Evolutionary conservation across 2,113 vertebrate species (phyloP).

Genomic region (Callipepla californica): DNA sequence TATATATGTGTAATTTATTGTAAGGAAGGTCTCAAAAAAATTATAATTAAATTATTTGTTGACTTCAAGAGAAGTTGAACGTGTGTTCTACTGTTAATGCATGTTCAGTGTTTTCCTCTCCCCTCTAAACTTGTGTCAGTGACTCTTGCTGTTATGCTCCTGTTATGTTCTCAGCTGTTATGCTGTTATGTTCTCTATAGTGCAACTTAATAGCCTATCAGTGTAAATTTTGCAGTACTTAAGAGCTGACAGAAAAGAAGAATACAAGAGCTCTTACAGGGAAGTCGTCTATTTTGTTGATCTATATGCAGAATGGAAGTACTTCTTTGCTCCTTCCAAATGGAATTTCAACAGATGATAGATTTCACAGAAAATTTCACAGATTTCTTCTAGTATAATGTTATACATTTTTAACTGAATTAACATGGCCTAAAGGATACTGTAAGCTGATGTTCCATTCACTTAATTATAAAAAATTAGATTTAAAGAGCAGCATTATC

Average conservation of each 20-base stretch:
- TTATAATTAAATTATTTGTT: background rate
- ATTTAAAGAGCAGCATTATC: background rate
- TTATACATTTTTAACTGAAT: background rate
- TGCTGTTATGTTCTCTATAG: background rate
- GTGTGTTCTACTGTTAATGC: background rate
- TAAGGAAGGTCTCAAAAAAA: background rate
- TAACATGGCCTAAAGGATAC: background rate
- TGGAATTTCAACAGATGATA: background rate
- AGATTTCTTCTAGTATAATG: background rate
- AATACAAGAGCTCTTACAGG: background rate
- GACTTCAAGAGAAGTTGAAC: background rate
- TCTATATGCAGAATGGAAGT: background rate
- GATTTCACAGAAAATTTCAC: background rate
- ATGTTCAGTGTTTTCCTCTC: background rate
- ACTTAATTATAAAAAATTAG: background rate
- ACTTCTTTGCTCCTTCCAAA: background rate
- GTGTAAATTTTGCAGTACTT: background rate
- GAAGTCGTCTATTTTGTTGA: background rate
- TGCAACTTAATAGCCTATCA: background rate
- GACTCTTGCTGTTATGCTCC: background rate
- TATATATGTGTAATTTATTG: background rate
- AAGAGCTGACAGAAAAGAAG: background rate
- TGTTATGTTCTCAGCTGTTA: background rate
- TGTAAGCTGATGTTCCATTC: background rate
- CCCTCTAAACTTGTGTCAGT: background rate